Conservation (phyloP, 2,797 vertebrate genomes). For the Sebastes hopkinsi region DNA sequence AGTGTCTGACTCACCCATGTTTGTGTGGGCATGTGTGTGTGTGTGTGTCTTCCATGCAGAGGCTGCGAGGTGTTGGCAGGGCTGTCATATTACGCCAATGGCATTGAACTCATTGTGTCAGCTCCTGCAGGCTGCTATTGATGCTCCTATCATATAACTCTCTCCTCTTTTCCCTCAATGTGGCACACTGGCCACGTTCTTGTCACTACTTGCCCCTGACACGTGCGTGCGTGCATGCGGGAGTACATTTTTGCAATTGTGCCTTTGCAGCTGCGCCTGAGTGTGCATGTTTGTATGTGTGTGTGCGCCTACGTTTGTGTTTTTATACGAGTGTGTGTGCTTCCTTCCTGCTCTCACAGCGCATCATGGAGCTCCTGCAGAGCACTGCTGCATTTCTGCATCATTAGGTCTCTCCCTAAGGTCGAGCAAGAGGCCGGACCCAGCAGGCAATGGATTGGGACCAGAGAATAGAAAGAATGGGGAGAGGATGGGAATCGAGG, state of each 20-base stretch:
- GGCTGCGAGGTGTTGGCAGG: constrained; percentile 67
- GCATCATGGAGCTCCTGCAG: constrained; percentile 47
- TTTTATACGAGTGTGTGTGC: neutral
- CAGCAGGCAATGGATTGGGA: constrained; percentile 47
- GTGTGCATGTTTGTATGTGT: constrained; percentile 22
- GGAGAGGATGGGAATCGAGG: constrained; percentile 29
- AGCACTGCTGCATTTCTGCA: constrained; percentile 63
- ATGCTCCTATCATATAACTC: constrained; percentile 69
- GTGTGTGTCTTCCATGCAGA: constrained; percentile 40
- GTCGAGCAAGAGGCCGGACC: constrained; percentile 34
- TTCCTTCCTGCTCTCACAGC: constrained; percentile 47
- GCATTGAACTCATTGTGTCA: constrained; percentile 76
- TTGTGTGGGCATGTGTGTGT: constrained; percentile 38
- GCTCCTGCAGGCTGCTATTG: constrained; percentile 68
- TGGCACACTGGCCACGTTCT: constrained; percentile 43
- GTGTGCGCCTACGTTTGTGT: constrained; percentile 26
- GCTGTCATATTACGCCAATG: constrained; percentile 72
- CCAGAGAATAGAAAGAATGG: constrained; percentile 41
- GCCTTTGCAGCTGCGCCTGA: constrained; percentile 43
- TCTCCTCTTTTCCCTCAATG: constrained; percentile 39
- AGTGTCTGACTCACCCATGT: constrained; percentile 69
- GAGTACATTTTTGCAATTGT: constrained; percentile 31
- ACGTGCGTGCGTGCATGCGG: neutral
- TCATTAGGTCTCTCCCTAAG: constrained; percentile 66
- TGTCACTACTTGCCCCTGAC: constrained; percentile 49